Evolutionary conservation across 2,888 invertebrate genomes (phyloP).

Genomic region (Emmelina monodactyla): DNA sequence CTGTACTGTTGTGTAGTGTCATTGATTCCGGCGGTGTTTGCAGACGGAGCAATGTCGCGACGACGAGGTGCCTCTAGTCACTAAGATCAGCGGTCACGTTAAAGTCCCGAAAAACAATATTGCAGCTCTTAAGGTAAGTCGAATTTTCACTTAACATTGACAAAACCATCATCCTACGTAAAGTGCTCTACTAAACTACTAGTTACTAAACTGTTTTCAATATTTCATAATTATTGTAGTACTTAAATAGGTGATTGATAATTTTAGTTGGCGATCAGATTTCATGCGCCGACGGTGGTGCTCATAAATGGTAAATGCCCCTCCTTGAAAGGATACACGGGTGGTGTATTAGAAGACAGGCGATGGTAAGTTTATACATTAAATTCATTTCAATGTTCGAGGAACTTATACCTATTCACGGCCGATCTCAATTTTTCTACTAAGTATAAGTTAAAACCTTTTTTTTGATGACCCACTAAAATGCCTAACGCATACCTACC

Average conservation of each 20-base stretch:
- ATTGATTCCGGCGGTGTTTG: no score
- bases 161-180: not conserved
- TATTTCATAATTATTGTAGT: not conserved
- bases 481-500: no score
- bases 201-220: not conserved
- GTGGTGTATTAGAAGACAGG: slow-evolving; percentile 36
- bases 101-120: slow-evolving; percentile 39
- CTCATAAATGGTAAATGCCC: slow-evolving; percentile 31
- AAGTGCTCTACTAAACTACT: not conserved
- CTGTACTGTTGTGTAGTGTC: no score
- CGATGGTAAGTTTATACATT: slow-evolving; percentile 44
- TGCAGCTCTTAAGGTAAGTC: slow-evolving; percentile 39
- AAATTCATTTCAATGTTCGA: not conserved
- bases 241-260: not conserved
- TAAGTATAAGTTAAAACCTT: no score
- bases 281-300: slow-evolving; percentile 42
- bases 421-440: no score
- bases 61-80: slow-evolving; percentile 27
- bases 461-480: no score
- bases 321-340: slow-evolving; percentile 31
- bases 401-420: no score
- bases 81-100: slow-evolving; percentile 40
- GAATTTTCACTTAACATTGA: not conserved
- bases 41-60: slow-evolving; percentile 32
- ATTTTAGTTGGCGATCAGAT: slow-evolving; percentile 34